Base-by-base conservation (phyloP, 2,113 vertebrate genomes). In the Eclectus roratus region DNA sequence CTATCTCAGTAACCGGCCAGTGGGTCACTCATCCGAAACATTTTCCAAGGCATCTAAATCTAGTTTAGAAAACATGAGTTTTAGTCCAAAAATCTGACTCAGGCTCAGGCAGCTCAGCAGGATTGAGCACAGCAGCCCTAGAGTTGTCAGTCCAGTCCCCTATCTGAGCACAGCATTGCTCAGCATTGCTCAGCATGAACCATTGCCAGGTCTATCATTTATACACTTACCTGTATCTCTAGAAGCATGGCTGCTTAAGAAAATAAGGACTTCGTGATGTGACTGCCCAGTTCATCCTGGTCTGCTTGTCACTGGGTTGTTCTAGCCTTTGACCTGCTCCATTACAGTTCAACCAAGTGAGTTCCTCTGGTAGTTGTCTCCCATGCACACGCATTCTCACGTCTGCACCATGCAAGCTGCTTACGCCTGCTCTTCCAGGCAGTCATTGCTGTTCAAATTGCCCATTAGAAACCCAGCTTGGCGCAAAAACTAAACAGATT, bases 341-440 rank as follows among this genome's bases (percentile, higher is more conserved):
- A 0, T 58, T 91, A 47, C 46, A 46, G 18, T 3, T 83, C 77
- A 61, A 69, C 43, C 65, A 60, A 83, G 20, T 29, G 39, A 37
- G 35, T 47, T 84, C 12, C 50, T 29, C 60, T 70, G 3, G 12
- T 1, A 68, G 60, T 28, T 1, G 2, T 39, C 47, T 68, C 39
- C 58, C 53, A 49, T 33, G 55, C 87, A 72, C 56, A 49, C 24
- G 73, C 41, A 76, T 65, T 94, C 47, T 49, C 68, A 87, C 29
- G 80, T 64, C 77, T 68, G 50, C 72, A 74, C 52, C 63, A 44
- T 1, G 3, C 47, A 84, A 74, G 82, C 31, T 86, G 77, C 85
- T 92, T 89, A 79, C 4, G 31, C 60, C 73, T 90, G 72, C 92
- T 90, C 61, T 93, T 95, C 72, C 80, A 81, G 76, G 80, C 44